Base-by-base conservation (phyloP, 1,140 invertebrate genomes). In the Pachypeltis micranthus region DNA sequence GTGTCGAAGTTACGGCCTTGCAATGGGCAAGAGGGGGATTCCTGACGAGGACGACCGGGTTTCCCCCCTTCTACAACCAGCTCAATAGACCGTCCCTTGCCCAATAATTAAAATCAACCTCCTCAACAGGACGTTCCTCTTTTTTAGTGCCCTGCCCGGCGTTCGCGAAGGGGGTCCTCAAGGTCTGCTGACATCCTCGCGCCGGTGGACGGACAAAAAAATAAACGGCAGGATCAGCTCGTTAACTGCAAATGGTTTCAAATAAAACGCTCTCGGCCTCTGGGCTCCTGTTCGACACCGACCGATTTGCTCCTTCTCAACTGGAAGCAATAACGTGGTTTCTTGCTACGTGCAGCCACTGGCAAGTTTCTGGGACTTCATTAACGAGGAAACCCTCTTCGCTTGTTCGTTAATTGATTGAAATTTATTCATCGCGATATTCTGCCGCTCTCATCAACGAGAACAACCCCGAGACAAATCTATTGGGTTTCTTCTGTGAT, bases 1-100 rank as follows among this genome's bases (percentile, higher is more conserved):
- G 29, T 44, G 60, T 51, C 61, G 61, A 62, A 47, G 19, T n/a
- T 54, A n/a, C 23, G n/a, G 27, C 44, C 3, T 24, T 29, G 28
- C 44, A 21, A 61, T 44, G 31, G 47, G 47, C 44, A 47, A 31
- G 31, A 26, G 26, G 56, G 21, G 62, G 24, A 60, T 27, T 25
- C 12, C 12, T 23, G 23, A 2, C 24, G 23, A 58, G 23, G 23
- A 4, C 25, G 28, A 59, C 28, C 56, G 16, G 19, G 19, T 23
- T 28, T 47, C 16, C 21, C 3, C 47, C 21, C 44, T 24, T 25
- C 25, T 51, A 28, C 31, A 25, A 23, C 26, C 34, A 21, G 28
- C 29, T 60, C 44, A 7, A 16, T 16, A 7, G 31, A 10, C 31
- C 16, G 7, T 39, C 7, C 31, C 31, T 39, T 16, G 16, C 31